Evolutionary conservation across 2,797 vertebrate species (phyloP).

Genomic region (Tamandua tetradactyla): DNA sequence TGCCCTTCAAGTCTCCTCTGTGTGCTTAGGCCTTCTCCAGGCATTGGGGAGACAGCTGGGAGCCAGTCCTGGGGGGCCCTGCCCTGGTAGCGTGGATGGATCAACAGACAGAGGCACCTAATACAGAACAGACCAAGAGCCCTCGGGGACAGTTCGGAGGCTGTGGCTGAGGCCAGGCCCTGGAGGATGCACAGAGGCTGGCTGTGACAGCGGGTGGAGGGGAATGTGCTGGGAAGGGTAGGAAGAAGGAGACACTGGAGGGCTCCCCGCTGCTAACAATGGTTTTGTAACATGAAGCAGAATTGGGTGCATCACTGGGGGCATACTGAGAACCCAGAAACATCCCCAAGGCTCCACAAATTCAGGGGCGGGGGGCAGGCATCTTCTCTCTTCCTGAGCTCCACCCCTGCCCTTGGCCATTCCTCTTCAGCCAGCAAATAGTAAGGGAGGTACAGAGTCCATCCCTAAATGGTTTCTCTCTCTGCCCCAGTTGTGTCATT

Average conservation of each 20-base stretch:
- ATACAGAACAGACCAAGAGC: neutral
- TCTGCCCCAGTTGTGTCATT: neutral
- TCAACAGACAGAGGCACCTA: neutral
- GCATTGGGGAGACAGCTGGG: neutral
- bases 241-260: neutral
- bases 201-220: too few species aligned
- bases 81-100: neutral
- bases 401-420: too few species aligned
- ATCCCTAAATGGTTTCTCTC: neutral
- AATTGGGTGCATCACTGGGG: accelerated
- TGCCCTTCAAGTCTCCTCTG: accelerated
- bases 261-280: accelerated
- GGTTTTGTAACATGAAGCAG: neutral
- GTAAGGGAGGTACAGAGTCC: neutral
- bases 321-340: neutral
- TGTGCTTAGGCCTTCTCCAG: neutral
- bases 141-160: neutral
- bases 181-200: neutral
- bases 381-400: neutral
- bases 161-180: neutral
- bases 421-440: too few species aligned
- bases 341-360: accelerated
- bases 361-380: too few species aligned
- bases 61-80: accelerated
- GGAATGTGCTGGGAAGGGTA: accelerated